Base-by-base conservation (phyloP, 2,888 invertebrate genomes). In the Noctua pronuba region DNA sequence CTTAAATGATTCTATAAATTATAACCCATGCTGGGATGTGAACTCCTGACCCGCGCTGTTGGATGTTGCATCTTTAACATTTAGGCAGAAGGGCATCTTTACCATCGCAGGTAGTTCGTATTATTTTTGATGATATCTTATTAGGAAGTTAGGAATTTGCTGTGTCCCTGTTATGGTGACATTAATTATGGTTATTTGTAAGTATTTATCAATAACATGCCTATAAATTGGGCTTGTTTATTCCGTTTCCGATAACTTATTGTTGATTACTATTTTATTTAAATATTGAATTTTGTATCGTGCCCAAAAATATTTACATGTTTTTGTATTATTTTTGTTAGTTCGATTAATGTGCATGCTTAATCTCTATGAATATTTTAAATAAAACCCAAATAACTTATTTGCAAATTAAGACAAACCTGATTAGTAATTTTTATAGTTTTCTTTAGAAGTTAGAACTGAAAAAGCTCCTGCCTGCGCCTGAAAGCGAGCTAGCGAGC, bases 21-120 rank as follows among this genome's bases (percentile, higher is more conserved):
- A 83, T 82, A 88, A 74, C 72, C 73, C 66, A 70, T 83, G 82
- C 72, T 86, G 82, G 73, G 85, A 82, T 74, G 77, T 83, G 85
- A 83, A 86, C 89, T 85, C 65, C 73, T 82, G 85, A 88, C 86
- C 85, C 69, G 65, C 38, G 35, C 70, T 55, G 73, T 73, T 52
- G 73, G 83, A 84, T 81, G 73, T 83, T 83, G 88, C 85, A 83
- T 80, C 82, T 85, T 86, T 86, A 86, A 65, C 85, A 85, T 88
- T 88, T 86, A 83, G 58, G 41, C 75, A 84, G 73, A 86, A 83
- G 85, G 83, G 79, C 82, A 84, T 74, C 75, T 58, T 68, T 58
- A 67, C 52, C 69, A 77, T 77, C 38, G 21, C 31, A 68, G 41
- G 49, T 70, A 76, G 58, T 58, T 38, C 60, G 64, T 46, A 44